Percentiles rank a stretch among this genome's conserved stretches.
Evolutionary conservation across 2,113 vertebrate genomes (phyloP).

Genomic region (Eupsittula cactorum): DNA sequence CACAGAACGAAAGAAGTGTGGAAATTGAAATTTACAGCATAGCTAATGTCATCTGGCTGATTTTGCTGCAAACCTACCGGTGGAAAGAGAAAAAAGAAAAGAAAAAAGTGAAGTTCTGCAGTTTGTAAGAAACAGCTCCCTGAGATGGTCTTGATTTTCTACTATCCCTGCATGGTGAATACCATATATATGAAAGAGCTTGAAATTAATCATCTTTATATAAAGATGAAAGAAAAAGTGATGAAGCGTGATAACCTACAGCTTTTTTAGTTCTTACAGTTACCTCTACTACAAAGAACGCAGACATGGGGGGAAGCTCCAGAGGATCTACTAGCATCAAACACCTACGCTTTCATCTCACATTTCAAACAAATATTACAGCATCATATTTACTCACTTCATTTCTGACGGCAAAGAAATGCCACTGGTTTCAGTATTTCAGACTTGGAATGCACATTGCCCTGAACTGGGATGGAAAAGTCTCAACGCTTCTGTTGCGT

Average conservation of each 20-base stretch:
- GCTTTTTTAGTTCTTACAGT: background rate
- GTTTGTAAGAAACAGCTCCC: background rate
- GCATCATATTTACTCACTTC: background rate
- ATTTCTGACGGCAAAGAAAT: background rate
- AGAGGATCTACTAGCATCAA: background rate
- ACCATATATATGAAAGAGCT: background rate
- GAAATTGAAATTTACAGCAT: conserved; percentile 62
- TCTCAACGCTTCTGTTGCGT: background rate
- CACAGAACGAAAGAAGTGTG: conserved; percentile 44
- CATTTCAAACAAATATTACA: background rate
- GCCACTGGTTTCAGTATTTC: background rate
- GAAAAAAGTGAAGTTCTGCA: background rate
- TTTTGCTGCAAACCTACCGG: conserved; percentile 1
- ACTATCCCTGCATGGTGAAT: background rate
- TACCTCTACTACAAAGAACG: background rate
- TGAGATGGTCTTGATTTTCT: background rate
- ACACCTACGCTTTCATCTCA: background rate
- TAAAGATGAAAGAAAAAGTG: conserved; percentile 4
- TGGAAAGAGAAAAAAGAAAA: background rate
- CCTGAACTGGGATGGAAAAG: background rate
- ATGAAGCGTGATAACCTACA: conserved; percentile 7
- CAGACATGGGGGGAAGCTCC: background rate
- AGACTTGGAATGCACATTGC: background rate
- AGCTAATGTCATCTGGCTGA: conserved; percentile 65
- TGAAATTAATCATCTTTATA: conserved; percentile 33